Conservation (phyloP, 2,113 vertebrate species). For the Paramormyrops kingsleyae region DNA sequence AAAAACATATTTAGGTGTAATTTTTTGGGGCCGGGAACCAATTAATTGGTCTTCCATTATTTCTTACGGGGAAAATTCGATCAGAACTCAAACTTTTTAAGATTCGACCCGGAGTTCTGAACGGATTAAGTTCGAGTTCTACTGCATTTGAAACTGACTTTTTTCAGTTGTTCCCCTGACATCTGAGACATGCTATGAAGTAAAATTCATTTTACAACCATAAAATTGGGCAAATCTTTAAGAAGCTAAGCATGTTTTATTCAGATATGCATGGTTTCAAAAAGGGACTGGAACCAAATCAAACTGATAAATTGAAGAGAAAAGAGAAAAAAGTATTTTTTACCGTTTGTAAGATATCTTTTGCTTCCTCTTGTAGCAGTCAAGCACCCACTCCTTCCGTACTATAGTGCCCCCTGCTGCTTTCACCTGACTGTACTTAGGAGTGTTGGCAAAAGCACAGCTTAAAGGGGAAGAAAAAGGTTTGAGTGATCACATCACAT, state of each 20-base stretch:
- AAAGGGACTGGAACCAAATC: not conserved
- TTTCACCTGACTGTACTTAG: slow-evolving; percentile 85
- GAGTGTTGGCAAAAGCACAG: slow-evolving; percentile 86
- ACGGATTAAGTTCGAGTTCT: too few relatives aligned
- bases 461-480: slow-evolving; percentile 42
- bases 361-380: slow-evolving; percentile 73
- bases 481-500: not conserved
- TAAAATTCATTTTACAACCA: not conserved
- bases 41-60: too few relatives aligned
- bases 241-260: not conserved
- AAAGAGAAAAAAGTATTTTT: slow-evolving; percentile 14
- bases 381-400: slow-evolving; percentile 79
- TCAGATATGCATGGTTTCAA: not conserved
- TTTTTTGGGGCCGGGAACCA: too few relatives aligned
- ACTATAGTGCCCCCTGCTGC: slow-evolving; percentile 76
- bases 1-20: too few relatives aligned
- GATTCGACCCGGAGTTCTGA: too few relatives aligned
- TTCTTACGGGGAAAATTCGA: too few relatives aligned
- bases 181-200: not conserved
- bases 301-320: not conserved
- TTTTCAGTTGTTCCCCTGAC: not conserved
- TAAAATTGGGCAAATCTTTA: not conserved
- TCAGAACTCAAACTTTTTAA: too few relatives aligned
- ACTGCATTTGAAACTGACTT: not conserved
- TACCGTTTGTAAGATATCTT: slow-evolving; percentile 71